phyloP scores from a whole-genome alignment of 2,797 vertebrate species.

The Sebastes iracundus region DNA sequence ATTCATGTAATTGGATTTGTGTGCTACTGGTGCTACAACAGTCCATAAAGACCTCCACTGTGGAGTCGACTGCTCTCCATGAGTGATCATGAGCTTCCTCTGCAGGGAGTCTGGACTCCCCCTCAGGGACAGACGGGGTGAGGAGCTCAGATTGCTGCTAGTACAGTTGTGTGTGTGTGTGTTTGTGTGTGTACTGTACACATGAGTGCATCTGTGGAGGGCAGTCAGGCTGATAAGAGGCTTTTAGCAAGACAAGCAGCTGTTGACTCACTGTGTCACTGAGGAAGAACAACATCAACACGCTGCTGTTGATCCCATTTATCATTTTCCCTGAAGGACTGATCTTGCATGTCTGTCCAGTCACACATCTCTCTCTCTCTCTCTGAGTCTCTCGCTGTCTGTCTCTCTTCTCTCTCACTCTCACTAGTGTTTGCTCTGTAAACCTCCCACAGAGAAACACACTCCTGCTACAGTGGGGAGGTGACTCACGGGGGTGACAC shows the following conservation, averaged over 20 bases:
- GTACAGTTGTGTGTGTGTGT: neutral
- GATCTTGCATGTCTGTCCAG: neutral
- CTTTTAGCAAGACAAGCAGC: constrained; percentile 17
- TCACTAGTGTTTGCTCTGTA: neutral
- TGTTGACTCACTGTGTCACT: constrained; percentile 29
- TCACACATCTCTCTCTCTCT: neutral
- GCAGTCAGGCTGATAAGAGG: constrained; percentile 21
- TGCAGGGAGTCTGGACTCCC: neutral
- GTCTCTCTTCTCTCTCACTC: neutral
- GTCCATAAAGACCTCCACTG: neutral
- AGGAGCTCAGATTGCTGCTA: neutral
- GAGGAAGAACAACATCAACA: constrained; percentile 25
- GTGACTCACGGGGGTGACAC: neutral
- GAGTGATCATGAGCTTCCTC: neutral
- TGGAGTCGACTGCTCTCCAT: neutral
- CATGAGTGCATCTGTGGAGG: neutral
- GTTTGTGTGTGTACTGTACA: neutral
- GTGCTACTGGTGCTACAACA: neutral
- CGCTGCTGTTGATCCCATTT: constrained; percentile 32
- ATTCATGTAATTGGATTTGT: neutral
- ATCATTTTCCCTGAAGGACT: constrained; percentile 35
- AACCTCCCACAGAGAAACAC: constrained; percentile 23
- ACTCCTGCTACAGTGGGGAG: neutral
- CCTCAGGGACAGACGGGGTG: neutral
- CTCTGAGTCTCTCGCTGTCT: neutral